Base-by-base conservation (phyloP, 1,140 invertebrate genomes). In the Phthorimaea operculella region DNA sequence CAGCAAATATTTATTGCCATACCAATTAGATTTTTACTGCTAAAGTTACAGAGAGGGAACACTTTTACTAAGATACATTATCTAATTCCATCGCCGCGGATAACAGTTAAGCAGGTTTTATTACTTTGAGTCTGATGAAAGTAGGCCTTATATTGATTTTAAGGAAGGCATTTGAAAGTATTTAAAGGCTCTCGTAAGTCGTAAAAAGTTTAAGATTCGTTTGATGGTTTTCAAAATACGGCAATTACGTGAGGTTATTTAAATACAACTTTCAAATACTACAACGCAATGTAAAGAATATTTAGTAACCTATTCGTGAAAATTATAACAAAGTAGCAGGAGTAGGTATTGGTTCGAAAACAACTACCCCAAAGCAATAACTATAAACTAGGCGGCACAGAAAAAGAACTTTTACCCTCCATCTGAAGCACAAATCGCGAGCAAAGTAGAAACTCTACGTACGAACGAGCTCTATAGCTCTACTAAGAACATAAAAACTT, bases 81-180 rank as follows among this genome's bases (percentile, higher is more conserved):
- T 74, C 70, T 76, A 74, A 78, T 80, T 80, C 68, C 60, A 79
- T 72, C 66, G 70, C 63, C 61, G 59, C 54, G 70, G 76, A 77
- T 80, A 72, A 78, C 73, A 77, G 55, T 82, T 76, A 84, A 83
- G 65, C 66, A 71, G 66, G 54, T 80, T 84, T 84, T 84, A 84
- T 84, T 79, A 73, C 78, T 64, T 60, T 57, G 60, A 68, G 68
- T 70, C 59, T 79, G 75, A 78, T 76, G 74, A 80, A 81, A 77
- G 68, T 75, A 81, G 74, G 70, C 71, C 66, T 79, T 82, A 80
- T 81, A 83, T 80, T 80, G 74, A 80, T 77, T 79, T 81, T 79
- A 76, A 79, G 73, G 69, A 66, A 68, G 61, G 68, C 72, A 72
- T 79, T 75, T 72, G 58, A 75, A 70, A 74, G 72, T 74, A 74